Conservation (phyloP, 1,140 invertebrate species). For the Drosophila santomea region DNA sequence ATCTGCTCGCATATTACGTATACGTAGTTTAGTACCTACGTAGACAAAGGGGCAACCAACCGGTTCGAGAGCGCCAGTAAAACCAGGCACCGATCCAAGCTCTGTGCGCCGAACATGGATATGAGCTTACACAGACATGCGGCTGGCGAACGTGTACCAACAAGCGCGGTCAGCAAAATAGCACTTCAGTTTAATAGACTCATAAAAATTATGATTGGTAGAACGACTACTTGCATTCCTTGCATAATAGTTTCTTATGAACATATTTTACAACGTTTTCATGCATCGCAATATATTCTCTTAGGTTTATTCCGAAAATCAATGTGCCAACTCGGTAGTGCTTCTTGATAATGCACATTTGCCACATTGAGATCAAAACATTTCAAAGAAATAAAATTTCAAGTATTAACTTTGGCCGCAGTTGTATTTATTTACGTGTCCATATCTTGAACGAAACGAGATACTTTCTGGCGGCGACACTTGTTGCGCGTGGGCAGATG, state of each 20-base stretch:
- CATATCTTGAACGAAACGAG: conserved; percentile 49
- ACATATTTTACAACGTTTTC: no score
- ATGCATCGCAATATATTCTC: no score
- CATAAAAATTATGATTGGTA: no score
- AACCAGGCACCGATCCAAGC: conserved; percentile 17
- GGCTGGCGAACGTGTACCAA: conserved; percentile 11
- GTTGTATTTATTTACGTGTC: neutral
- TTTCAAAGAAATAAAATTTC: neutral
- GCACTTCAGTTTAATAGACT: neutral
- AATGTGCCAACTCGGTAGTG: no score
- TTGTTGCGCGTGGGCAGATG: conserved; percentile 63
- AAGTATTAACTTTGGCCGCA: no score
- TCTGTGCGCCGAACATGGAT: conserved; percentile 35
- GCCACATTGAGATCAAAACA: no score
- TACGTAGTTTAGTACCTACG: conserved; percentile 21
- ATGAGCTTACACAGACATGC: conserved; percentile 18
- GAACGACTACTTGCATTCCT: no score
- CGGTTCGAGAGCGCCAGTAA: conserved; percentile 48
- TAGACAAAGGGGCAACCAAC: conserved; percentile 40
- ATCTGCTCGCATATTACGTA: conserved; percentile 50
- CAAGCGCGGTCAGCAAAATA: conserved; percentile 16
- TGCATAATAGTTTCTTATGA: neutral
- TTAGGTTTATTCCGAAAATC: no score
- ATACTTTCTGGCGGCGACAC: conserved; percentile 62
- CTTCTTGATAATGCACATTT: no score